Conservation (phyloP, 2,113 vertebrate species). For the Columba livia region DNA sequence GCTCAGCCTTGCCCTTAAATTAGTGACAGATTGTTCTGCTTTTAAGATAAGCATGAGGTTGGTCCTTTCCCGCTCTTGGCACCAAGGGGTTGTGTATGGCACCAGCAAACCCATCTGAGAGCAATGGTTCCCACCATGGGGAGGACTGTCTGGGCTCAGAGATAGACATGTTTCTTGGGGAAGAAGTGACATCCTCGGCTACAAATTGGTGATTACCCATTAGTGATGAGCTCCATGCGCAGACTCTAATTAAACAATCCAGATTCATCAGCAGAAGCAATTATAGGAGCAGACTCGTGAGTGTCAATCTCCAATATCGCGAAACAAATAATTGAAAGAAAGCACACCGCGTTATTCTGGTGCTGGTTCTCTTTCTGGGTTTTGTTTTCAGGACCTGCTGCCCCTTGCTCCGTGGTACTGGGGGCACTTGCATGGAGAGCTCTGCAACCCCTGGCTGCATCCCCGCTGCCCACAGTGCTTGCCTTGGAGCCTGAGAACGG, state of each 20-base stretch:
- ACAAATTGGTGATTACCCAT: neutral
- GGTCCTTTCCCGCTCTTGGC: neutral
- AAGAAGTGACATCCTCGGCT: neutral
- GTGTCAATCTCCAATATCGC: constrained; percentile 1
- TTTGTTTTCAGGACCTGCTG: neutral
- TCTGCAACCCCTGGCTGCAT: neutral
- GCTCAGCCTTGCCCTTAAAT: neutral
- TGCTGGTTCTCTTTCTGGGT: neutral
- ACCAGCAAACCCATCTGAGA: neutral
- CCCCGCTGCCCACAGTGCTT: neutral
- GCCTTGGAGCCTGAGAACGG: neutral
- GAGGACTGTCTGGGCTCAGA: neutral
- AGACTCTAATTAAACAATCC: constrained; percentile 55
- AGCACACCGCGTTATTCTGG: neutral
- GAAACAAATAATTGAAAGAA: neutral
- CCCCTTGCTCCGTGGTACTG: neutral
- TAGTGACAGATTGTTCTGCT: neutral
- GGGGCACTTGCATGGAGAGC: neutral
- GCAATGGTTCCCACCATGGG: rapidly evolving
- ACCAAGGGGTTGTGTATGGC: rapidly evolving
- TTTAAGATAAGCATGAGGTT: rapidly evolving
- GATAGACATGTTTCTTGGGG: neutral
- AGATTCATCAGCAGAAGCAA: constrained; percentile 48
- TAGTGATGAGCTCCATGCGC: neutral
- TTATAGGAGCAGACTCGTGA: constrained; percentile 8